phyloP scores from a whole-genome alignment of 2,888 invertebrate genomes.

The Dendrolimus houi region DNA sequence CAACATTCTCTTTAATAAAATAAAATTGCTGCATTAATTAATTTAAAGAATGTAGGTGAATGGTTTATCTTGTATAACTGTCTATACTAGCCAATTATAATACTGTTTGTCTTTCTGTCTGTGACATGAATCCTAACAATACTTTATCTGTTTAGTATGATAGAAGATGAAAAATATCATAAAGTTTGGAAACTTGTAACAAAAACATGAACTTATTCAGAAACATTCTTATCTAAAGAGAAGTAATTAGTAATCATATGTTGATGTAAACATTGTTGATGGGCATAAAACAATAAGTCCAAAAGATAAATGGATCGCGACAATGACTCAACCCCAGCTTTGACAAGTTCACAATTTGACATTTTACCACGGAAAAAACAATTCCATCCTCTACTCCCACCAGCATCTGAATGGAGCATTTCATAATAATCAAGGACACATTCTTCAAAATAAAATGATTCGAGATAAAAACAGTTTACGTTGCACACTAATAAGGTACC shows the following conservation, averaged over 20 bases:
- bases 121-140: too few species aligned
- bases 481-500: slow-evolving; percentile 43
- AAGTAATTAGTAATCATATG: slow-evolving; percentile 15
- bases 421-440: slow-evolving; percentile 11
- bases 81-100: background rate
- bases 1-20: background rate
- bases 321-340: slow-evolving; percentile 72
- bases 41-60: background rate
- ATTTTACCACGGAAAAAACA: slow-evolving; percentile 67
- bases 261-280: slow-evolving; percentile 37
- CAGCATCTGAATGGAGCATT: slow-evolving; percentile 38
- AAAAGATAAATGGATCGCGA: slow-evolving; percentile 45
- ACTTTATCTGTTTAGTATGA: too few species aligned
- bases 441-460: slow-evolving; percentile 30
- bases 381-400: slow-evolving; percentile 39
- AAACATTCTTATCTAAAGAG: background rate
- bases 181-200: too few species aligned
- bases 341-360: slow-evolving; percentile 74
- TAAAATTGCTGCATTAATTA: background rate
- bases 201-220: too few species aligned
- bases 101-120: too few species aligned
- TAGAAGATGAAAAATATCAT: too few species aligned
- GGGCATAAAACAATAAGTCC: slow-evolving; percentile 34
- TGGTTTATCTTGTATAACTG: background rate
- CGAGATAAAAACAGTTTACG: slow-evolving; percentile 42